Conservation (phyloP, 1,140 invertebrate species). For the Linepithema humile region DNA sequence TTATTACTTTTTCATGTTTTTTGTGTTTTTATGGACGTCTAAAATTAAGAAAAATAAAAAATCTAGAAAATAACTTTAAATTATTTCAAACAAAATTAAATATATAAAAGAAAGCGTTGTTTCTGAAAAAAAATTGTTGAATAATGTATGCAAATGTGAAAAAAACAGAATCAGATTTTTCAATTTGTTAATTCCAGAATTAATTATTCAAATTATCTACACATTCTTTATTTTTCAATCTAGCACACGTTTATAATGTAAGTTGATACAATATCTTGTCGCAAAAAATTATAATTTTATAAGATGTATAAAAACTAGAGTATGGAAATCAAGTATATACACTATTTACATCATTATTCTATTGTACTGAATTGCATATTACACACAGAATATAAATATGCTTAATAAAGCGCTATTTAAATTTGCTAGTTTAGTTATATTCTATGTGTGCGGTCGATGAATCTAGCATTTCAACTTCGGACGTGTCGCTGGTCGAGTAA, state of each 20-base stretch:
- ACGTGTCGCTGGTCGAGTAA: conserved; percentile 81
- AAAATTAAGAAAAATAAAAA: neutral
- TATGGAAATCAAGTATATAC: neutral
- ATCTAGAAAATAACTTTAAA: too few species aligned
- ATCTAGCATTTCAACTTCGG: conserved; percentile 85
- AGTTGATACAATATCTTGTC: neutral
- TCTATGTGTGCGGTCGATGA: conserved; percentile 82
- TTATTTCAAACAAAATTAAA: too few species aligned
- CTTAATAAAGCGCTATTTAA: conserved; percentile 10
- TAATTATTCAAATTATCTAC: neutral
- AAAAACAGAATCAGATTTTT: too few species aligned
- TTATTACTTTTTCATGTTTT: neutral
- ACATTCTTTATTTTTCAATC: conserved; percentile 14
- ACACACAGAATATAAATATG: neutral
- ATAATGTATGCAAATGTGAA: too few species aligned
- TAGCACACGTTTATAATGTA: neutral
- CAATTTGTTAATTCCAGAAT: neutral
- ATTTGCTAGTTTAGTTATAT: conserved; percentile 69
- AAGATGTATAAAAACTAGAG: conserved; percentile 33
- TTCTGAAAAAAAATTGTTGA: too few species aligned
- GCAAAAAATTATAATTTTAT: neutral
- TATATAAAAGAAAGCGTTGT: too few species aligned
- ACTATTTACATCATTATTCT: conserved; percentile 8
- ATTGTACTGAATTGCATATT: neutral
- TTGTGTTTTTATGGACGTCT: neutral